These are phyloP conservation scores for Mechanitis messenoides DNA, from an alignment of 2,888 invertebrate genomes.

Conservation along the genomic window DNA sequence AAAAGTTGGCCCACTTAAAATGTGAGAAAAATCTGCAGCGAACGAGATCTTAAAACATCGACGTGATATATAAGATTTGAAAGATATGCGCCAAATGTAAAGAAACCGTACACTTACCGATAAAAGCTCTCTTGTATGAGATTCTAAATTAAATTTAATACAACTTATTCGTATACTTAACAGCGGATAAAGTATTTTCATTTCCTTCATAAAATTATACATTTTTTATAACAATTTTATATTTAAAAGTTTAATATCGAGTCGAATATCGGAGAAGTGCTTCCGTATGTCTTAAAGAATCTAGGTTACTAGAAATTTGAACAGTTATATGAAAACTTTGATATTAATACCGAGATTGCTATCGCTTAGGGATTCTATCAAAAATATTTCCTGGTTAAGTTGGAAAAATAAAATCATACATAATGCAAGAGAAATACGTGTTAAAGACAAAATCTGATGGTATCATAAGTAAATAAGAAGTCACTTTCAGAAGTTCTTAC, in stretches of 20 bases:
- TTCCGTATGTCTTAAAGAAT: not conserved
- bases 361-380: constrained; percentile 27
- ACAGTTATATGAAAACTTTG: constrained; percentile 60
- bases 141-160: not conserved
- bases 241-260: not conserved
- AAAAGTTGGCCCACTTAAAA: constrained; percentile 37
- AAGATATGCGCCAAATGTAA: constrained; percentile 34
- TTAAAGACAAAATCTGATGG: not conserved
- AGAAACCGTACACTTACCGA: constrained; percentile 15
- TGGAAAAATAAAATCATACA: not conserved
- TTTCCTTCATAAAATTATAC: no score
- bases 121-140: constrained; percentile 20
- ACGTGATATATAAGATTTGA: constrained; percentile 34
- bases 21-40: constrained; percentile 28
- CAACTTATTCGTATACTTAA: no score
- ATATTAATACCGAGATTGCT: constrained; percentile 41
- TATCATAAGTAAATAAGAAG: not conserved
- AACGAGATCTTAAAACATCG: constrained; percentile 31
- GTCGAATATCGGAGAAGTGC: not conserved
- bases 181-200: no score
- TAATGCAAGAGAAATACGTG: not conserved
- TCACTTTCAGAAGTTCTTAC: constrained; percentile 1
- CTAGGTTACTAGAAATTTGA: constrained; percentile 48
- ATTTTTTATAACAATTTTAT: no score
- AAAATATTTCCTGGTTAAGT: constrained; percentile 24